Evolutionary conservation across 2,113 vertebrate genomes (phyloP), one percentile per base, ranked within the genome.

Genomic region (Alethe castanea): DNA sequence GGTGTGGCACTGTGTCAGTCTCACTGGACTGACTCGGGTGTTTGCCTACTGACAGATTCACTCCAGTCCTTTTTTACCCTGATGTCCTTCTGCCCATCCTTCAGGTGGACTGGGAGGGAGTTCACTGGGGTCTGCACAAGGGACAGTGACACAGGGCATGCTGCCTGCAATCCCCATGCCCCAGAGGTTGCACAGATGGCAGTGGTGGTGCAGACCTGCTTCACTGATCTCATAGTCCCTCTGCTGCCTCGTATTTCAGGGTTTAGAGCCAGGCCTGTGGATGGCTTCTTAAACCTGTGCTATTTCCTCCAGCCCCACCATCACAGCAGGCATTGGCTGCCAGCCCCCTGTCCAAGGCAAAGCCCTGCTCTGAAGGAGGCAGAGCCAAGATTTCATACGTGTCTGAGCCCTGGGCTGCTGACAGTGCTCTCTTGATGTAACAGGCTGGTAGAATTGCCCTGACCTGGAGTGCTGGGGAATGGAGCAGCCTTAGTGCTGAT

Each of bases 1-100:
- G 77, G 20, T 0, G 6, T 88, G 70, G 56, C 3, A 2, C 47
- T 2, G 0, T 6, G 36, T 62, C 2, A 8, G 31, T 65, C 78
- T 40, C 33, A 45, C 7, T 0, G 7, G 38, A 33, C 67, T 66
- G 86, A 19, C 26, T 6, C 12, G 6, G 17, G 18, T 42, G 35
- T 88, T 81, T 74, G 31, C 45, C 45, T 77, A 3, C 64, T 66
- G 81, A 70, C 47, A 67, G 35, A n/a, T 73, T 26, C 38, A 45
- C 47, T 53, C 60, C 61, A 25, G 17, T 12, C 38, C 35, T 70
- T 54, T 56, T n/a, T 12, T 67, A 25, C 71, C 71, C 33, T 31
- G 8, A 18, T 22, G 40, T 47, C 35, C 61, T 47, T 42, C 42
- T 70, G 31, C 29, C 71, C 23, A 6, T 42, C 38, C 33, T 61